Conservation (phyloP, 2,797 vertebrate species). For the Acridotheres tristis region DNA sequence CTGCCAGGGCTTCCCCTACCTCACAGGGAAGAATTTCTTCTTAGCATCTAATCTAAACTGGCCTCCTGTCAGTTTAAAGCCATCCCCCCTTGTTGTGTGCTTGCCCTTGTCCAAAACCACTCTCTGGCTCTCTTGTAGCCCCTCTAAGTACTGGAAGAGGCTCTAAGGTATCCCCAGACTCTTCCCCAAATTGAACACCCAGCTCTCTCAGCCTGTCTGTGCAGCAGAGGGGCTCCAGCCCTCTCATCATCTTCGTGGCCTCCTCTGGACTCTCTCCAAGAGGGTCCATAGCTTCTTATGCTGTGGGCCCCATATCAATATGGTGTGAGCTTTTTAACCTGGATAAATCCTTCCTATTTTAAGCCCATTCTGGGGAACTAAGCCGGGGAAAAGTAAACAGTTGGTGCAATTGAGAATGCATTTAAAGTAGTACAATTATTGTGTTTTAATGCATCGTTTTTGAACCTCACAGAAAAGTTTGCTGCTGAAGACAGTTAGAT, state of each 20-base stretch:
- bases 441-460: background rate
- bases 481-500: background rate
- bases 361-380: background rate
- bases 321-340: background rate
- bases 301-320: background rate
- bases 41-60: background rate
- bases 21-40: background rate
- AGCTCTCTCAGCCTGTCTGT: background rate
- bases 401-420: background rate
- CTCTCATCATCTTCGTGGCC: rapidly evolving
- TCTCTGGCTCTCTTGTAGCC: background rate
- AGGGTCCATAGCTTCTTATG: background rate
- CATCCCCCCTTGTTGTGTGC: background rate
- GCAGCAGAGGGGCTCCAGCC: background rate
- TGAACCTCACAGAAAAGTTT: background rate
- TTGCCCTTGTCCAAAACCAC: background rate
- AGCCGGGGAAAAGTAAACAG: background rate
- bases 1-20: background rate
- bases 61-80: background rate
- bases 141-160: background rate
- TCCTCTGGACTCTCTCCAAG: background rate
- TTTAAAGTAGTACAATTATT: background rate
- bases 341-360: background rate
- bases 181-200: background rate
- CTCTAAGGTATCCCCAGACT: background rate